phyloP scores from a whole-genome alignment of 1,140 invertebrate species.

The Camponotus floridanus region DNA sequence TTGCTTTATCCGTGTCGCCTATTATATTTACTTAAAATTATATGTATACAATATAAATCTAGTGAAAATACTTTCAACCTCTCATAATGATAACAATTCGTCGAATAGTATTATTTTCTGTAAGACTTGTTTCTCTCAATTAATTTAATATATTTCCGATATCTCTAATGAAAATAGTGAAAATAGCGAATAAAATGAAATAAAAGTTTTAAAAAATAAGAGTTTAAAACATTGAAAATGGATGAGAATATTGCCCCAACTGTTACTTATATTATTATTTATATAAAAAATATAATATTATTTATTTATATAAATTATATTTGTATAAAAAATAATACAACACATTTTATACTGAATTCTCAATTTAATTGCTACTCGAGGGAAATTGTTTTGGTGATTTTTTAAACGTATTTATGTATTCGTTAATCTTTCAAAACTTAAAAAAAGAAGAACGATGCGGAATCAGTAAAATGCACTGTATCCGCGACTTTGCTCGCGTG shows the following conservation, averaged over 20 bases:
- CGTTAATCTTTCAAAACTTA: background rate
- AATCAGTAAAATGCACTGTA: constrained; percentile 26
- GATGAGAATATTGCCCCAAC: background rate
- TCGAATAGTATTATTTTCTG: background rate
- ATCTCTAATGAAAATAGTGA: too few species aligned
- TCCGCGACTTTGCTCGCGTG: constrained; percentile 75
- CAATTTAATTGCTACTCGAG: background rate
- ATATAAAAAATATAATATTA: too few species aligned
- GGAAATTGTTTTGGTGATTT: background rate
- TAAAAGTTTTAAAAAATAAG: background rate
- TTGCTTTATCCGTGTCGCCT: constrained; percentile 3
- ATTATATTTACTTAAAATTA: background rate
- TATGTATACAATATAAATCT: background rate
- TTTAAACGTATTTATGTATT: background rate
- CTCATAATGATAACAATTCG: background rate
- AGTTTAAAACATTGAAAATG: background rate
- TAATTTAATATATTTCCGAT: background rate
- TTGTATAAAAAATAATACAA: background rate
- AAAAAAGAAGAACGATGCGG: constrained; percentile 12
- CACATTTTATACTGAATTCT: background rate
- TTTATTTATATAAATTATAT: background rate
- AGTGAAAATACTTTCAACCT: background rate
- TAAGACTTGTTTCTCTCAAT: background rate
- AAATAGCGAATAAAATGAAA: background rate
- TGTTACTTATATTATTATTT: background rate